Percentiles rank a stretch among this genome's conserved stretches.
Evolutionary conservation across 2,113 vertebrate genomes (phyloP).

Genomic region (Patagioenas fasciata): DNA sequence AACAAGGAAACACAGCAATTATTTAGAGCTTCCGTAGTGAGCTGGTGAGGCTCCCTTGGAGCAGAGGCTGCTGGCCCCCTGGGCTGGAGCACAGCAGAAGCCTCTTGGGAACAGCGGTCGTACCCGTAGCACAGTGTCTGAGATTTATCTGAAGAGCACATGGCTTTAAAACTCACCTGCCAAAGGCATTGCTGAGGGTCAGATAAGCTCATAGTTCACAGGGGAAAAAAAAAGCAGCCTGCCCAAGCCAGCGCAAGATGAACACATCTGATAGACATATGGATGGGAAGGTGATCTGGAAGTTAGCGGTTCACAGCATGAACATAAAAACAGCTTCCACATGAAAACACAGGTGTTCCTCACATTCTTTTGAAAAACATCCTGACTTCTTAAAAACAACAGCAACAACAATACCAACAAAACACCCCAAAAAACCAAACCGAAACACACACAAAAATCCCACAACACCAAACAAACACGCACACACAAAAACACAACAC

Average conservation of each 20-base stretch:
- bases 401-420: background rate
- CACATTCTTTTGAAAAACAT: background rate
- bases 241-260: background rate
- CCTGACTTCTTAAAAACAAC: background rate
- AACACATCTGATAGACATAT: conserved; percentile 21
- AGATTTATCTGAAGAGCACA: background rate
- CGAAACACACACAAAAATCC: too few relatives aligned
- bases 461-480: too few relatives aligned
- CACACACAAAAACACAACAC: too few relatives aligned
- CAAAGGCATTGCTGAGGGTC: background rate
- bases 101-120: background rate
- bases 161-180: background rate
- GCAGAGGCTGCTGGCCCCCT: background rate
- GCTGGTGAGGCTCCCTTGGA: background rate
- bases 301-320: background rate
- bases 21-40: background rate
- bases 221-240: background rate
- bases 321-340: conserved; percentile 35
- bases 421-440: too few relatives aligned
- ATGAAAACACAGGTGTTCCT: conserved; percentile 43
- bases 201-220: background rate
- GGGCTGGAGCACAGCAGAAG: background rate
- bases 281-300: background rate
- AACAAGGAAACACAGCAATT: background rate
- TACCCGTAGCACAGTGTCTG: background rate